A percentile compares a stretch with the other conserved stretches of the same genome.
Evolutionary conservation across 2,113 vertebrate genomes (phyloP).

Genomic region (Sturnus vulgaris): DNA sequence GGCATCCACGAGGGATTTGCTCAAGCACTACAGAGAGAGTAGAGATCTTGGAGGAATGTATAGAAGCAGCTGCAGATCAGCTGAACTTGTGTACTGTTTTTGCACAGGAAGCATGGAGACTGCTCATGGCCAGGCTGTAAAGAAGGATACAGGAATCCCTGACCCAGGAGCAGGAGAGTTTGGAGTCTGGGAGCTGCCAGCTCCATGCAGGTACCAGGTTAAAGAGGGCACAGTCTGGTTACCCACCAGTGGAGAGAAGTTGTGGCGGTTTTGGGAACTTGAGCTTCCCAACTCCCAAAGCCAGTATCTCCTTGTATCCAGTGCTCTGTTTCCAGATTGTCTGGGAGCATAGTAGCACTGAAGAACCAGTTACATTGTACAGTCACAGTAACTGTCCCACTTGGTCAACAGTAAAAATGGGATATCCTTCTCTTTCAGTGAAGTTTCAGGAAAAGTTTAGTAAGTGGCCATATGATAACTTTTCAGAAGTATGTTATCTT

Average conservation of each 20-base stretch:
- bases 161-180: not conserved
- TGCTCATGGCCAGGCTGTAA: not conserved
- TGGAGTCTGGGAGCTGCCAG: not conserved
- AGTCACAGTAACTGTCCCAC: not conserved
- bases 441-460: not conserved
- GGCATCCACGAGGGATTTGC: not conserved
- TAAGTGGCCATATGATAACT: not conserved
- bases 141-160: not conserved
- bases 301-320: not conserved
- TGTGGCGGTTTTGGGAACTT: not conserved
- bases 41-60: not conserved
- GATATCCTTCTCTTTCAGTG: not conserved
- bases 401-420: not conserved
- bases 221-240: not conserved
- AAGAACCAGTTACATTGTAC: not conserved
- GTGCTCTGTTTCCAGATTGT: not conserved
- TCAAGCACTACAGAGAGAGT: not conserved
- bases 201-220: not conserved
- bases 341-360: not conserved
- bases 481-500: not conserved
- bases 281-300: not conserved
- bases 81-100: not conserved
- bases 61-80: not conserved
- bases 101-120: not conserved
- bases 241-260: not conserved